Conservation (phyloP, 2,797 vertebrate species). For the Pempheris klunzingeri region DNA sequence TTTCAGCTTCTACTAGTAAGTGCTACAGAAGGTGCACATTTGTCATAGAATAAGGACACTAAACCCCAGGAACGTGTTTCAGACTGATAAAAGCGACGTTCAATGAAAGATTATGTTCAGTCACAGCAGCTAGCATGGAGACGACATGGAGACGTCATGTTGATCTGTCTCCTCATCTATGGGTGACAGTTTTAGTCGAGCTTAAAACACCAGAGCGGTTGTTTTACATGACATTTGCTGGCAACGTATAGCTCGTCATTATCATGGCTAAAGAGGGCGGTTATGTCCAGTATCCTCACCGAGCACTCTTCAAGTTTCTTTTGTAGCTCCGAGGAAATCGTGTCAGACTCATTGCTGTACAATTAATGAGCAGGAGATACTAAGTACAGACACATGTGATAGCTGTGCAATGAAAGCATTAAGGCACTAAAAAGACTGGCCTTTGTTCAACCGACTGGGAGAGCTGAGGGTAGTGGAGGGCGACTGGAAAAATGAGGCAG, state of each 20-base stretch:
- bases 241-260: conserved; percentile 33
- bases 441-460: conserved; percentile 67
- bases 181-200: background rate
- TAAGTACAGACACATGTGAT: conserved; percentile 54
- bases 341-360: conserved; percentile 61
- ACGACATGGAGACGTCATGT: background rate
- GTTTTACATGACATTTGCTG: conserved; percentile 43
- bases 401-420: conserved; percentile 56
- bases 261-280: conserved; percentile 26
- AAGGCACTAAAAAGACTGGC: conserved; percentile 60
- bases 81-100: conserved; percentile 6
- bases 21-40: background rate
- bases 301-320: conserved; percentile 17
- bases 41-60: background rate
- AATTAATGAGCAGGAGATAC: conserved; percentile 67
- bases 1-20: background rate
- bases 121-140: background rate
- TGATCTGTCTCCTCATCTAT: conserved; percentile 28
- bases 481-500: conserved; percentile 74
- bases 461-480: conserved; percentile 55
- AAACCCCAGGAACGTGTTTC: background rate
- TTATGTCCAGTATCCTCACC: conserved; percentile 37
- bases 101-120: background rate
- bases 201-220: conserved; percentile 35
- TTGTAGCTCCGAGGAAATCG: conserved; percentile 53